Evolutionary conservation across 2,888 invertebrate species (phyloP).

Genomic region (Drosophila pseudotalamancana): DNA sequence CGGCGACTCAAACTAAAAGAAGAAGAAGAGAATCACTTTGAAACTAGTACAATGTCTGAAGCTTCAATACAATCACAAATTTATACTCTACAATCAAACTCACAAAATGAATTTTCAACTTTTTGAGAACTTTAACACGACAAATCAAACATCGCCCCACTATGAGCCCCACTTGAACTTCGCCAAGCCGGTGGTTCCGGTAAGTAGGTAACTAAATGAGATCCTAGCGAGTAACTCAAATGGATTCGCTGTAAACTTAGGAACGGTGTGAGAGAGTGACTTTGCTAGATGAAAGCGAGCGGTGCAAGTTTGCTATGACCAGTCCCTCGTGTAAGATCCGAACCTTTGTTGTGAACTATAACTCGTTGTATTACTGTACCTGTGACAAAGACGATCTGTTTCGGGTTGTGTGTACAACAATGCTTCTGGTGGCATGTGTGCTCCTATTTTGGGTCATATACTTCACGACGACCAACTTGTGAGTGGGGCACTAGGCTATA

Average conservation of each 20-base stretch:
- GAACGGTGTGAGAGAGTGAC: slow-evolving; percentile 29
- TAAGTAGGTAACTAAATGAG: neutral
- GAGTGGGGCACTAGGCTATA: slow-evolving; percentile 16
- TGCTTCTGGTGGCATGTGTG: slow-evolving; percentile 1
- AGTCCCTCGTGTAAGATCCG: slow-evolving; percentile 7
- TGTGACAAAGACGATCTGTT: slow-evolving; percentile 25
- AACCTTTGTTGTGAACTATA: slow-evolving; percentile 34
- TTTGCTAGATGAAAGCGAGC: slow-evolving; percentile 9
- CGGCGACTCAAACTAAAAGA: no score
- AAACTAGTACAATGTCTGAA: no score
- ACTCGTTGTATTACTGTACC: slow-evolving; percentile 26
- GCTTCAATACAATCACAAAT: neutral
- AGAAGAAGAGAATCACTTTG: no score
- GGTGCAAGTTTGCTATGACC: slow-evolving; percentile 23
- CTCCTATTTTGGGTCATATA: slow-evolving; percentile 36
- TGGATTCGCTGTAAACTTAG: neutral
- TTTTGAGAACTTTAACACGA: slow-evolving; percentile 43
- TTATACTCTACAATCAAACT: neutral
- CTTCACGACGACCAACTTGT: slow-evolving; percentile 28
- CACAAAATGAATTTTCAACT: slow-evolving; percentile 21
- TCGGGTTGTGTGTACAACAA: neutral
- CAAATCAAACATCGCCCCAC: slow-evolving; percentile 39
- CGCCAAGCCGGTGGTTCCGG: slow-evolving; percentile 18
- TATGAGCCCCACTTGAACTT: slow-evolving; percentile 34
- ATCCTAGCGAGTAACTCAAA: no score